Evolutionary conservation across 2,113 vertebrate genomes (phyloP).

Genomic region (Riparia riparia): DNA sequence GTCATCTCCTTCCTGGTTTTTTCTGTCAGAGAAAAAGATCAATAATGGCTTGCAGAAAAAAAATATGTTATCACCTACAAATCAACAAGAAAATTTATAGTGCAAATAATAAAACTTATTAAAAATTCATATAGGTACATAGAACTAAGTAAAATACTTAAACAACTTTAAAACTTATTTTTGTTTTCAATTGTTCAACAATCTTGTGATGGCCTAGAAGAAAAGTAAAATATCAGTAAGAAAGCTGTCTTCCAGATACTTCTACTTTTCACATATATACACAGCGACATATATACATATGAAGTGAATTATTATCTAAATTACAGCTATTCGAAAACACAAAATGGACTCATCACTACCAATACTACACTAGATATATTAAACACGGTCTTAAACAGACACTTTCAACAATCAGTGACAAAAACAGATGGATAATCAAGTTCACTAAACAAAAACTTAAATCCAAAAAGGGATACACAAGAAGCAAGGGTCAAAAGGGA

Average conservation of each 20-base stretch:
- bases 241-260: background rate
- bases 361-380: background rate
- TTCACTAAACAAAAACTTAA: background rate
- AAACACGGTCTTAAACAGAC: background rate
- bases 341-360: background rate
- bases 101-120: background rate
- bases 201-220: background rate
- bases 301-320: background rate
- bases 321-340: background rate
- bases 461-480: background rate
- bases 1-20: conserved; percentile 96
- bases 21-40: conserved; percentile 80
- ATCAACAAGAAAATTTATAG: background rate
- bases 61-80: fast-evolving
- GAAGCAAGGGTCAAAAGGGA: background rate
- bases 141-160: background rate
- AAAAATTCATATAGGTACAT: background rate
- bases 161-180: background rate
- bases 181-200: background rate
- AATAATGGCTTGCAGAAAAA: background rate
- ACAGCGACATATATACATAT: background rate
- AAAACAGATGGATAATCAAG: background rate
- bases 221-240: background rate
- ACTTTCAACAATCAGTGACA: background rate
- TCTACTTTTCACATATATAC: background rate